Evolutionary conservation across 92 coral and sea anemone genomes (phyloP).

Genomic region (Zoanthus sociatus): DNA sequence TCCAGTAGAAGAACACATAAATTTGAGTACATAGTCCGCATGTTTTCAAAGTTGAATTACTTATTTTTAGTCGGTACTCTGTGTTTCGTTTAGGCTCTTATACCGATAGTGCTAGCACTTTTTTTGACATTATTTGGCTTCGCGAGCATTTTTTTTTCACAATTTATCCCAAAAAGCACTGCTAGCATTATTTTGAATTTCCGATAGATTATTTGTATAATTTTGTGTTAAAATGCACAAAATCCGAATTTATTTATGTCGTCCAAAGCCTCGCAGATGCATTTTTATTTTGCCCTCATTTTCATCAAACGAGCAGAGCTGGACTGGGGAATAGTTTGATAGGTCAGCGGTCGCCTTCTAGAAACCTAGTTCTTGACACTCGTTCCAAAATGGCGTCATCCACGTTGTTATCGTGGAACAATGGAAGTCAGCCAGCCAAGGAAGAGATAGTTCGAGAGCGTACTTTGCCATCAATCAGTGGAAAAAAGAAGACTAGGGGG

Average conservation of each 20-base stretch:
- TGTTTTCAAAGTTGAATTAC: no score
- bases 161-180: neutral
- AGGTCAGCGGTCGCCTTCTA: neutral
- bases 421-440: constrained; percentile 2
- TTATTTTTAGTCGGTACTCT: no score
- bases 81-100: neutral
- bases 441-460: no score
- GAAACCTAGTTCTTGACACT: neutral
- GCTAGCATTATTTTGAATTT: neutral
- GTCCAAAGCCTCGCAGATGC: constrained; percentile 14
- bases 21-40: no score
- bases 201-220: neutral
- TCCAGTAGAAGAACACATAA: no score
- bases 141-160: constrained; percentile 3
- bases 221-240: constrained; percentile 7
- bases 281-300: neutral
- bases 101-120: constrained; percentile 3
- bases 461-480: no score
- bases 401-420: constrained; percentile 33
- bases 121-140: constrained; percentile 24
- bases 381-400: neutral
- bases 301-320: no score
- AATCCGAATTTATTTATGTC: constrained; percentile 3
- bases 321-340: no score
- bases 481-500: no score